phyloP scores from a whole-genome alignment of 2,888 invertebrate genomes.

The Chydorus sphaericus region DNA sequence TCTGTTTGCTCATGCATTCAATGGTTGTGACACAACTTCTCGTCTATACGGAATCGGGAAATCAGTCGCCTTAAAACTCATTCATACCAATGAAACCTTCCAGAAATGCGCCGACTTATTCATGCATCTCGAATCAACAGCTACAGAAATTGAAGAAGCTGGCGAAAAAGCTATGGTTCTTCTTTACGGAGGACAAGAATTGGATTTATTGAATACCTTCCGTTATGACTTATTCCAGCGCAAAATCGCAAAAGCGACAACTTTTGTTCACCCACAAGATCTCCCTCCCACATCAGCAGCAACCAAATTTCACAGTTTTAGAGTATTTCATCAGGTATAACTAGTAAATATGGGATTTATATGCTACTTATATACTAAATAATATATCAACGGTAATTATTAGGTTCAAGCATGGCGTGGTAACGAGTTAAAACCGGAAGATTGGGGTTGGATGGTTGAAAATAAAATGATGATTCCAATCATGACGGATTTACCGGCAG shows the following conservation, averaged over 20 bases:
- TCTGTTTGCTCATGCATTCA: no score
- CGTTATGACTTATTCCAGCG: not conserved
- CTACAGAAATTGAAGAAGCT: not conserved
- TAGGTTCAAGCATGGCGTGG: not conserved
- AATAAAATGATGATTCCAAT: not conserved
- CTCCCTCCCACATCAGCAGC: not conserved
- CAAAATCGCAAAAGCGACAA: not conserved
- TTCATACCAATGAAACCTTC: not conserved
- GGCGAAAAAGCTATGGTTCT: not conserved
- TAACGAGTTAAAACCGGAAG: not conserved
- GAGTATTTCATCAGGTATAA: not conserved
- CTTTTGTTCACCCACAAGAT: not conserved
- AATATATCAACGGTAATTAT: not conserved
- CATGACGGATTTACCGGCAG: not conserved
- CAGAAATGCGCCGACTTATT: not conserved
- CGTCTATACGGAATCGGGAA: no score
- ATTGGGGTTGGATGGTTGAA: not conserved
- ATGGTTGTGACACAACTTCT: no score
- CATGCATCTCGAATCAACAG: not conserved
- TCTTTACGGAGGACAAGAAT: not conserved
- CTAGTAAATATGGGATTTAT: no score
- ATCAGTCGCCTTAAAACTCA: conserved; percentile 1
- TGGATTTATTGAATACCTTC: not conserved
- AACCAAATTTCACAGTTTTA: not conserved
- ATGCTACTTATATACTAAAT: not conserved